Percentiles rank a stretch among this genome's conserved stretches.
Evolutionary conservation across 2,113 vertebrate genomes (phyloP).

Genomic region (Lichenostomus cassidix): DNA sequence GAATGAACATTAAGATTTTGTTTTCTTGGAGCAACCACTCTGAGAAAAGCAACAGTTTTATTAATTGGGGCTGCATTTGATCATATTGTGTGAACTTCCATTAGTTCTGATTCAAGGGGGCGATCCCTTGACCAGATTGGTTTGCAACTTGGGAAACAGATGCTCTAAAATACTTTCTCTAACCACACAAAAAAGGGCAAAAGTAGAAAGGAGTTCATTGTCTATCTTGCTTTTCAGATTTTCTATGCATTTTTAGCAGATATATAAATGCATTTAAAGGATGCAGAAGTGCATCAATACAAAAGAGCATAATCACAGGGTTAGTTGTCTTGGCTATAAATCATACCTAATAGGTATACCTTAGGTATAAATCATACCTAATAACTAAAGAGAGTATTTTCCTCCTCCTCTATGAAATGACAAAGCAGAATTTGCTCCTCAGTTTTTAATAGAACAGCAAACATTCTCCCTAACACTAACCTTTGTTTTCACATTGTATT

Average conservation of each 20-base stretch:
- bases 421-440: not conserved
- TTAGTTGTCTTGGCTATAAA: not conserved
- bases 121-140: not conserved
- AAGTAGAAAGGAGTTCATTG: not conserved
- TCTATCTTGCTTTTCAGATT: not conserved
- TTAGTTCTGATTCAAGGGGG: slow-evolving; percentile 10
- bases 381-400: not conserved
- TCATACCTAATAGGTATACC: not conserved
- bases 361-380: not conserved
- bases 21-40: not conserved
- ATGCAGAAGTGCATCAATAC: not conserved
- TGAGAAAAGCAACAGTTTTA: not conserved
- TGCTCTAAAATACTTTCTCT: not conserved
- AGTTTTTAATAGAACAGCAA: not conserved
- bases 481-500: not conserved
- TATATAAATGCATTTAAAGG: not conserved
- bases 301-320: not conserved
- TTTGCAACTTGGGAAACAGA: slow-evolving; percentile 30
- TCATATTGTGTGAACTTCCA: slow-evolving; percentile 1
- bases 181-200: not conserved
- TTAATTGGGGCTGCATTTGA: not conserved
- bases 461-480: not conserved
- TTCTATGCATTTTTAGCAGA: not conserved
- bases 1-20: not conserved
- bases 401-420: not conserved